Percentiles rank a stretch among this genome's conserved stretches.
These are phyloP conservation scores for Leptocoma aspasia DNA, from an alignment of 2,113 vertebrate species.

Conservation along the genomic window DNA sequence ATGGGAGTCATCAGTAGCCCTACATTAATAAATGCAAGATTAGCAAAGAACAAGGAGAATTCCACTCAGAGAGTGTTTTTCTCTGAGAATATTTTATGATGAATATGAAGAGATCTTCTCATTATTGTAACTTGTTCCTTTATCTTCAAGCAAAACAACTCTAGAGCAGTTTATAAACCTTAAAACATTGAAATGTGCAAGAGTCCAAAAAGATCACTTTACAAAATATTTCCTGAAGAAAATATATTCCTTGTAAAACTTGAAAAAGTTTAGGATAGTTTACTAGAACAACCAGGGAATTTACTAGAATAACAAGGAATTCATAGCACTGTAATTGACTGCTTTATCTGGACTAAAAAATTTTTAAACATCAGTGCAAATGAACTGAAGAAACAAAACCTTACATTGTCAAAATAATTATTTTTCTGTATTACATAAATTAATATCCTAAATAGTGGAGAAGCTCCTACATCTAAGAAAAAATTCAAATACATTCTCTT, in stretches of 20 bases:
- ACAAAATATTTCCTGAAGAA: not conserved
- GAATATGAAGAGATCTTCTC: not conserved
- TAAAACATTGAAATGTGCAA: not conserved
- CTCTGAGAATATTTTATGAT: not conserved
- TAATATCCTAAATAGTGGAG: not conserved
- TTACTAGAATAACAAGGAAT: not conserved
- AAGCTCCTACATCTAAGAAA: not conserved
- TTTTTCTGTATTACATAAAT: not conserved
- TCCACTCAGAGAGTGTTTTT: not conserved
- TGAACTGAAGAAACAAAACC: not conserved
- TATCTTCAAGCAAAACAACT: not conserved
- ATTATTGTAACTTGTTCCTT: not conserved
- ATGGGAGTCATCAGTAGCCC: not conserved
- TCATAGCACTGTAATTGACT: not conserved
- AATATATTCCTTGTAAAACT: not conserved
- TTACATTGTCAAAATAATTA: not conserved
- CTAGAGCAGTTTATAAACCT: not conserved
- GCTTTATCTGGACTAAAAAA: not conserved
- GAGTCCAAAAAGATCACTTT: not conserved
- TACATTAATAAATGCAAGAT: not conserved
- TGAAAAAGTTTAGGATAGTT: not conserved
- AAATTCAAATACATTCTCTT: not conserved
- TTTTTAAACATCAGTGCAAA: not conserved
- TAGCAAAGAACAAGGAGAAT: not conserved
- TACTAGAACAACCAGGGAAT: not conserved